Conservation (phyloP, 2,113 vertebrate species). For the Melanerpes formicivorus region DNA sequence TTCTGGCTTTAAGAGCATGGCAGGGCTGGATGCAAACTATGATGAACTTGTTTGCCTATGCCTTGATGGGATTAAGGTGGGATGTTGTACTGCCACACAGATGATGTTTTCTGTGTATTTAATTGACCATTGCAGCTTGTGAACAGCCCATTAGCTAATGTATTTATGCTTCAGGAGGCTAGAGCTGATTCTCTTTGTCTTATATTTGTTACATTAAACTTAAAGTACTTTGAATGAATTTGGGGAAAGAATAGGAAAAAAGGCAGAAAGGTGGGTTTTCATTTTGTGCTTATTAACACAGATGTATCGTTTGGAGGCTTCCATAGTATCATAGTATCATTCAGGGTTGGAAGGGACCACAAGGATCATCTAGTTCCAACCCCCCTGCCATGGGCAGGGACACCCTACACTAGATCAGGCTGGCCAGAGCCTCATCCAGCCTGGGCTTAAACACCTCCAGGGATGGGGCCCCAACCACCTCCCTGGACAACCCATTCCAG, state of each 20-base stretch:
- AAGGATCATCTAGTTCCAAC: too few species aligned
- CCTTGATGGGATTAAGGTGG: not conserved
- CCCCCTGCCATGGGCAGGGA: too few species aligned
- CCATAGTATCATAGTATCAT: too few species aligned
- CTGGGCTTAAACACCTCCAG: too few species aligned
- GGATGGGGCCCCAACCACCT: too few species aligned
- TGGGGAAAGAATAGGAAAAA: not conserved
- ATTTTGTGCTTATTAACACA: not conserved
- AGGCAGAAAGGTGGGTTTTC: not conserved
- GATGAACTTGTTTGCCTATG: not conserved
- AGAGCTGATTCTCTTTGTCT: not conserved
- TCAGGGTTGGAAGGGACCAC: too few species aligned
- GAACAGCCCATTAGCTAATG: not conserved
- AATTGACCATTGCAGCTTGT: not conserved
- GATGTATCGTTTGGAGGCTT: not conserved
- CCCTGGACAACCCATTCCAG: too few species aligned
- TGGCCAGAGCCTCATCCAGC: too few species aligned
- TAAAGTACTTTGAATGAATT: not conserved
- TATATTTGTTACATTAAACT: not conserved
- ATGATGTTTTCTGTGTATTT: not conserved
- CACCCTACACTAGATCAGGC: too few species aligned
- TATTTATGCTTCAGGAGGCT: not conserved
- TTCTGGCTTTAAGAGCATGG: not conserved
- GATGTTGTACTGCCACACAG: not conserved
- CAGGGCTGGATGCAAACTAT: not conserved